Percentiles rank a stretch among this genome's conserved stretches.
Conservation (phyloP, 2,888 invertebrate species). For the Romanomermis culicivorax region DNA sequence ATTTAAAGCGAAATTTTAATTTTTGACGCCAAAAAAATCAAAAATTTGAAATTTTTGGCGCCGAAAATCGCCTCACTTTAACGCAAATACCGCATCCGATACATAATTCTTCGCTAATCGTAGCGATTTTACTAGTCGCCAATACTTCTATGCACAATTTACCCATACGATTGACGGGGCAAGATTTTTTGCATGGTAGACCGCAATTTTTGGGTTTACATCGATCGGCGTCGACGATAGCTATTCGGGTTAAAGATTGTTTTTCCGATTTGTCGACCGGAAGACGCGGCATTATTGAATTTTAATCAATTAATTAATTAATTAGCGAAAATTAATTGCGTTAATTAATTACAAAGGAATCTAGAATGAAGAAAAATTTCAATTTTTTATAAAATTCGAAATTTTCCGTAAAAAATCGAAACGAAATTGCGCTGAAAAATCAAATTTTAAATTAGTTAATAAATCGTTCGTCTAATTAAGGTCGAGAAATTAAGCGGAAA, state of each 20-base stretch:
- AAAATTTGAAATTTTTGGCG: not conserved
- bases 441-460: too few species aligned
- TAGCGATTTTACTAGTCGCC: slow-evolving; percentile 80
- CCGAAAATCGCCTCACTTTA: slow-evolving; percentile 56
- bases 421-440: too few species aligned
- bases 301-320: too few species aligned
- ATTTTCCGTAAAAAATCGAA: too few species aligned
- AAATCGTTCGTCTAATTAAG: too few species aligned
- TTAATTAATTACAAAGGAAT: not conserved
- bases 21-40: not conserved
- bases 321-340: not conserved
- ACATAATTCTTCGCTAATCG: slow-evolving; percentile 89
- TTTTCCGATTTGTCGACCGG: not conserved
- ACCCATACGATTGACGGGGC: slow-evolving; percentile 96
- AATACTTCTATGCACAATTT: slow-evolving; percentile 82
- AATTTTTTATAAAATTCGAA: too few species aligned
- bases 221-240: slow-evolving; percentile 88
- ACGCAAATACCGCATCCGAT: slow-evolving; percentile 99
- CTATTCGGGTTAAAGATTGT: slow-evolving; percentile 61
- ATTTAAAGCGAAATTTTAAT: not conserved
- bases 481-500: too few species aligned
- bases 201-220: slow-evolving; percentile 98
- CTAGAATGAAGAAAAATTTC: too few species aligned
- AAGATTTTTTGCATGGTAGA: slow-evolving; percentile 93
- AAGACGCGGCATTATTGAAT: not conserved